Evolutionary conservation across 1,140 invertebrate genomes (phyloP), one percentile per base, ranked within the genome.

Genomic region (Drosophila littoralis): DNA sequence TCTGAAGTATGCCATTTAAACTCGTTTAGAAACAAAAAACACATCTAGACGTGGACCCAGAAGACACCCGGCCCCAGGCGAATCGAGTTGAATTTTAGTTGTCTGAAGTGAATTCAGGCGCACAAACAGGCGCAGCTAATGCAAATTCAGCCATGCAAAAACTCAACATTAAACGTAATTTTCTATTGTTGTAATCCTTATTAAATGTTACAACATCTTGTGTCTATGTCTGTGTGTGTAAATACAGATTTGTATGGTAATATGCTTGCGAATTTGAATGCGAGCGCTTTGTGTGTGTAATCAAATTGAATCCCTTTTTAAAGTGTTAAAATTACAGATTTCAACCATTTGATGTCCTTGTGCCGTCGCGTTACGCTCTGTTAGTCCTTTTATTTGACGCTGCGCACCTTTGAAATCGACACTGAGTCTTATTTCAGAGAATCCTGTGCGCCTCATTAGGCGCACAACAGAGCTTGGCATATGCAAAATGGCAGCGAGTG

Each of bases 111-210:
- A 58, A 59, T 15, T 43, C 36, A 57, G 32, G 17, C 63, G 63
- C 43, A 36, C 35, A 66, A 43, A 38, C 42, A 48, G 33, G 33
- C 43, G 42, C 55, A 63, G 51, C 78, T 79, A 68, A 80, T 78
- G 71, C 69, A 79, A 63, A 74, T 48, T 43, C 69, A 77, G 51
- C 60, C 63, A 80, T 74, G 77, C 77, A 77, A 60, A 52, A 77
- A 64, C 59, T 50, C 72, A 70, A 84, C 84, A 89, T 89, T 80
- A 83, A 88, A 88, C 82, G 73, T 79, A 83, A 89, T 83, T 88
- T 76, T 77, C 73, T 70, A 71, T 83, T 89, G 69, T 72, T 68
- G 50, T 80, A 88, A 88, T 88, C 84, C 83, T 69, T 83, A 79
- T 75, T 86, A 79, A 86, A 81, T 86, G 78, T 66, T 58, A 78